phyloP scores from a whole-genome alignment of 2,113 vertebrate species.

The Artemisiospiza belli region DNA sequence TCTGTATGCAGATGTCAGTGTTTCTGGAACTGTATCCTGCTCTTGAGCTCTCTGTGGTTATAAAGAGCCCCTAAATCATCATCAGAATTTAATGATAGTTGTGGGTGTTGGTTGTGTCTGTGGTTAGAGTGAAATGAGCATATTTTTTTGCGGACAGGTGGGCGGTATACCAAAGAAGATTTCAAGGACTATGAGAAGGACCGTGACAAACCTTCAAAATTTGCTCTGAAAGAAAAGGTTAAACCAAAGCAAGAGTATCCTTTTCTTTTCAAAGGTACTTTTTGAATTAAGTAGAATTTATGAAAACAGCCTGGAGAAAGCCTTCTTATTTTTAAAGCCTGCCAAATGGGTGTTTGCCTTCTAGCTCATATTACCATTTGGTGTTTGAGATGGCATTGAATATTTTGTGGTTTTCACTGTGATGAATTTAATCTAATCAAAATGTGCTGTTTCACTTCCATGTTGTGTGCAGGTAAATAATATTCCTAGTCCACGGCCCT shows the following conservation, averaged over 20 bases:
- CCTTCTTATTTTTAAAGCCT: background rate
- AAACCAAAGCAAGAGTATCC: constrained; percentile 97
- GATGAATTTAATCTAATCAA: background rate
- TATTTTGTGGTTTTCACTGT: background rate
- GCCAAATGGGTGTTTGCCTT: background rate
- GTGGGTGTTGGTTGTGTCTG: background rate
- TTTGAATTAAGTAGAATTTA: background rate
- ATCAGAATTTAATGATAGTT: background rate
- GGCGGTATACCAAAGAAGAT: constrained; percentile 92
- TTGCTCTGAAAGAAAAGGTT: constrained; percentile 89
- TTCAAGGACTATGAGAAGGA: constrained; percentile 96
- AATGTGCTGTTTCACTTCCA: background rate
- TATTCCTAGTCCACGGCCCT: background rate
- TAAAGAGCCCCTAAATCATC: background rate
- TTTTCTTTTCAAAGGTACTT: constrained; percentile 39
- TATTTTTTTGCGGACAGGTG: constrained; percentile 77
- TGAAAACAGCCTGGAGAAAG: background rate
- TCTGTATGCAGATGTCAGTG: background rate
- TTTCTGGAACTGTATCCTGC: background rate
- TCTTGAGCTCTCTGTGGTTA: background rate
- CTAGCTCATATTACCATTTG: background rate
- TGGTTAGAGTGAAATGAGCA: background rate
- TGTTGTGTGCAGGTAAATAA: background rate
- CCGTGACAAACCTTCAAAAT: constrained; percentile 80
- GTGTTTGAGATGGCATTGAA: background rate